Evolutionary conservation across 1,140 invertebrate species (phyloP).

Genomic region (Oscheius sp.): DNA sequence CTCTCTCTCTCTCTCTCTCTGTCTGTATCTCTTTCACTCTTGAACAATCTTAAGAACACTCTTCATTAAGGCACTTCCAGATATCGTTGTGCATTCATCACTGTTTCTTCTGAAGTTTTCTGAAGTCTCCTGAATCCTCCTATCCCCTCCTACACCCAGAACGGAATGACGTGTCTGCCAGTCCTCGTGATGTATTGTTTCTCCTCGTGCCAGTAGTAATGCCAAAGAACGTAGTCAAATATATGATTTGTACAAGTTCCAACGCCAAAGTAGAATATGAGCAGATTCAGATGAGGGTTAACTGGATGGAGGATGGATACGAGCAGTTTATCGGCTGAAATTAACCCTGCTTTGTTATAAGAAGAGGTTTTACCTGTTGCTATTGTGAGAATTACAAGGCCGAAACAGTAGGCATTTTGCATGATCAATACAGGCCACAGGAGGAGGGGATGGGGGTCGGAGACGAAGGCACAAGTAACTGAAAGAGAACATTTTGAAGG

Average conservation of each 20-base stretch:
- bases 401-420: constrained; percentile 47
- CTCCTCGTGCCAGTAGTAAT: constrained; percentile 44
- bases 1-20: not conserved
- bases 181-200: constrained; percentile 33
- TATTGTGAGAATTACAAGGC: constrained; percentile 44
- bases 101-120: too few species aligned
- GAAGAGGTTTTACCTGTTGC: constrained; percentile 25
- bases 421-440: constrained; percentile 42
- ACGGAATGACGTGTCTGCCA: constrained; percentile 39
- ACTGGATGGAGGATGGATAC: constrained; percentile 41
- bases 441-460: constrained; percentile 39
- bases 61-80: too few species aligned
- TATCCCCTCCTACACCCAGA: constrained; percentile 45
- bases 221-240: constrained; percentile 45
- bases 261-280: constrained; percentile 39
- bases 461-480: constrained; percentile 26
- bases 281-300: constrained; percentile 39
- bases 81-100: too few species aligned
- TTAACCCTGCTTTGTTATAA: not conserved
- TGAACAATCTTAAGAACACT: too few species aligned
- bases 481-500: not conserved
- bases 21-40: not conserved
- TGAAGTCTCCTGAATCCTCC: too few species aligned
- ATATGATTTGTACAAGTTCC: constrained; percentile 42
- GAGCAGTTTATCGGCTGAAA: constrained; percentile 35